These are phyloP conservation scores for Helarctos malayanus DNA, from an alignment of 2,797 vertebrate species.

Conservation along the genomic window DNA sequence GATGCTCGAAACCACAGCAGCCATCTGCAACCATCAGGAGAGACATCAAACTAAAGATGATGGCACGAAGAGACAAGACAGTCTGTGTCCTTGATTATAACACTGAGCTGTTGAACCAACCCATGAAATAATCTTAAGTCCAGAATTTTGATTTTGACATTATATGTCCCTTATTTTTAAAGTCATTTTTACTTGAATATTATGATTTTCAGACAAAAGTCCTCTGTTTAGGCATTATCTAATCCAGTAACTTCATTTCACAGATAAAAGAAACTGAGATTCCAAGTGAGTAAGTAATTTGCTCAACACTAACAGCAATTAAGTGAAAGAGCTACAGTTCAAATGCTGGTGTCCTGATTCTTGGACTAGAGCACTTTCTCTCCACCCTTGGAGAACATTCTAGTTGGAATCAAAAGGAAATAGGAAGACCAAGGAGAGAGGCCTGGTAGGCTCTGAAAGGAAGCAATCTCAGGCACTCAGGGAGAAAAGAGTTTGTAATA, in stretches of 20 bases:
- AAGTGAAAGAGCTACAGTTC: conserved; percentile 13
- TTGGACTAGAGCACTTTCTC: neutral
- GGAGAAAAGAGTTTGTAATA: neutral
- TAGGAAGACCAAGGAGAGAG: conserved; percentile 9
- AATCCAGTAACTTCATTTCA: conserved; percentile 1
- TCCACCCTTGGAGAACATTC: neutral
- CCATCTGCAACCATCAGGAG: neutral
- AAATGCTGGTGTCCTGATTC: neutral
- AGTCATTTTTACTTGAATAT: neutral
- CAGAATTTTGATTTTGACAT: neutral
- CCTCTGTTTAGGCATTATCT: neutral
- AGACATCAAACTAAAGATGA: neutral
- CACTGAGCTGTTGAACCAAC: neutral
- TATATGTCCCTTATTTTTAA: conserved; percentile 15
- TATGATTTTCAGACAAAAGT: conserved; percentile 4
- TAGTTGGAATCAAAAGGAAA: conserved; percentile 51
- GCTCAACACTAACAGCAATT: neutral
- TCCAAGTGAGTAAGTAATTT: conserved; percentile 22
- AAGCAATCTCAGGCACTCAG: conserved; percentile 42
- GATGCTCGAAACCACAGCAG: neutral
- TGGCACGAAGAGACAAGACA: neutral
- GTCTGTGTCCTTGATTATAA: neutral
- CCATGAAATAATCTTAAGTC: neutral
- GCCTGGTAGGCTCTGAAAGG: conserved; percentile 51
- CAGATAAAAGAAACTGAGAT: conserved; percentile 52